These are phyloP conservation scores for Irena cyanogastra DNA, from an alignment of 2,113 vertebrate genomes.

Conservation along the genomic window DNA sequence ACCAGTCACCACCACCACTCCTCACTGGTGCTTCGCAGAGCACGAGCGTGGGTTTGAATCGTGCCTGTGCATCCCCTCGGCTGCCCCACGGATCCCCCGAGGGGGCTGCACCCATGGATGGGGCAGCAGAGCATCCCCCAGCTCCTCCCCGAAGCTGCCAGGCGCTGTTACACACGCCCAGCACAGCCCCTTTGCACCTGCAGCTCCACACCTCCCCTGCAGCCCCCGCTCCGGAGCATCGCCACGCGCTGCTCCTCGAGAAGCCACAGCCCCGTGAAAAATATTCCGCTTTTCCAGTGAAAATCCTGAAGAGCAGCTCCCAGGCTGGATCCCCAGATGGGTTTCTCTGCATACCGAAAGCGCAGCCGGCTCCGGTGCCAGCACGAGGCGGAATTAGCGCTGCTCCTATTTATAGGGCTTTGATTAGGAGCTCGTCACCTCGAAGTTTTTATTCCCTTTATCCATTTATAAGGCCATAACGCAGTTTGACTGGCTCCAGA, in stretches of 20 bases:
- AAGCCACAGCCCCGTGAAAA: not conserved
- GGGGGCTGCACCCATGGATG: accelerated
- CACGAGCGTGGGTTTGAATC: accelerated
- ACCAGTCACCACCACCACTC: not conserved
- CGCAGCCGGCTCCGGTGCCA: not conserved
- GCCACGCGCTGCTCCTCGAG: not conserved
- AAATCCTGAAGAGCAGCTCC: slow-evolving; percentile 52
- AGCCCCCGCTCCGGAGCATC: not conserved
- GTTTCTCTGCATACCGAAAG: slow-evolving; percentile 38
- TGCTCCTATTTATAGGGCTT: slow-evolving; percentile 67
- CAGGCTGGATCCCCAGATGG: slow-evolving; percentile 46
- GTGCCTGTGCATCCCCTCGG: not conserved
- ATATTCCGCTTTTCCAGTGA: not conserved
- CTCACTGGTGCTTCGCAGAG: not conserved
- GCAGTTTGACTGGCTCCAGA: slow-evolving; percentile 56
- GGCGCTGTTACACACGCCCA: accelerated
- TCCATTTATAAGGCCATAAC: slow-evolving; percentile 69
- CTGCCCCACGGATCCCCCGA: accelerated
- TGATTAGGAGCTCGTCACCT: slow-evolving; percentile 67
- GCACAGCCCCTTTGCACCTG: not conserved
- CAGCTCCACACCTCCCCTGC: accelerated
- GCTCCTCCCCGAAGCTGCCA: accelerated
- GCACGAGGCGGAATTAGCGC: not conserved
- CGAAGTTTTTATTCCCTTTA: slow-evolving; percentile 60
- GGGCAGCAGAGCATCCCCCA: not conserved